These are phyloP conservation scores for Tipula lateralis DNA, from an alignment of 2,888 invertebrate genomes.

Conservation along the genomic window DNA sequence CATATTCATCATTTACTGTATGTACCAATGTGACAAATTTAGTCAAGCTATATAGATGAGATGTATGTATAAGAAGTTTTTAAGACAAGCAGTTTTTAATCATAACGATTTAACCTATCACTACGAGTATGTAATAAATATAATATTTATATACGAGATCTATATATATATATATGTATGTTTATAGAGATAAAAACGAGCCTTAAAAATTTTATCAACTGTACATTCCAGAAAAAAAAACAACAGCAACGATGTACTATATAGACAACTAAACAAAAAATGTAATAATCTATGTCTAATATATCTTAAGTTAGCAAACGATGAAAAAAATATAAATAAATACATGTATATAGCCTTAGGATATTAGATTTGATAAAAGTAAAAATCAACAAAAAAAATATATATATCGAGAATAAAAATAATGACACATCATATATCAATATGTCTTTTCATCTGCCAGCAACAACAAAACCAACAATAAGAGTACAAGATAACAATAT, in stretches of 20 bases:
- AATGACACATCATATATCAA: conserved; percentile 24
- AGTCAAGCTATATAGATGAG: not conserved
- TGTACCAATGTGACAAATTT: not conserved
- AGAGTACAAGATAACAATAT: conserved; percentile 5
- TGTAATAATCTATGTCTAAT: not conserved
- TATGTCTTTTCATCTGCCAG: conserved; percentile 14
- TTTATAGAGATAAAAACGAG: not conserved
- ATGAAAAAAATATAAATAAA: not conserved
- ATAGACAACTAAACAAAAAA: not conserved
- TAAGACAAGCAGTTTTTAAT: not conserved
- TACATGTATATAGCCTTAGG: conserved; percentile 7
- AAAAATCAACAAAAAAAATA: not conserved
- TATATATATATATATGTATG: not conserved
- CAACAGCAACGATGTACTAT: not conserved
- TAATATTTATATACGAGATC: too few relatives aligned
- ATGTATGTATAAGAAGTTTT: not conserved
- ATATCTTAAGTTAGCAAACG: not conserved
- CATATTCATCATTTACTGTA: not conserved
- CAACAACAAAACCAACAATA: conserved; percentile 7
- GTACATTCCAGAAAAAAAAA: not conserved
- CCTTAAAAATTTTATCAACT: not conserved
- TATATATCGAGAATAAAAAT: not conserved
- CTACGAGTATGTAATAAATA: too few relatives aligned
- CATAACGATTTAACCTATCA: not conserved
- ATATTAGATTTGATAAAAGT: conserved; percentile 11